phyloP scores from a whole-genome alignment of 1,140 invertebrate genomes.

The Ips nitidus region DNA sequence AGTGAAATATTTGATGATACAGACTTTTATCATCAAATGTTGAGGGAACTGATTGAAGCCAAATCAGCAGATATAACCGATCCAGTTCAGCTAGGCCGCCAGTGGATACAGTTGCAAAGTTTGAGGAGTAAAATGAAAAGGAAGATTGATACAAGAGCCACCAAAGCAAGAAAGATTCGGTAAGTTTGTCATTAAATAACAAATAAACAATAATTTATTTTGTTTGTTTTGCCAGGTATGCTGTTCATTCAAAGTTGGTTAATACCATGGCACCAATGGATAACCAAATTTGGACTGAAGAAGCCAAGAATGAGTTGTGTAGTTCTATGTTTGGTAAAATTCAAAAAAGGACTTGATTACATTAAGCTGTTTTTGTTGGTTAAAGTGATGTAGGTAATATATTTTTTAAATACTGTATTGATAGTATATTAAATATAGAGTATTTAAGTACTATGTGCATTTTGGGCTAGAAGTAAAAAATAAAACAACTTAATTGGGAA shows the following conservation, averaged over 20 bases:
- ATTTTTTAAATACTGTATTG: too few relatives aligned
- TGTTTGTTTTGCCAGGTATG: slow-evolving; percentile 58
- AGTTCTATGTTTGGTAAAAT: slow-evolving; percentile 75
- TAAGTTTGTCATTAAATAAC: background rate
- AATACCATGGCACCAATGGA: slow-evolving; percentile 91
- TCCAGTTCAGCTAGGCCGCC: slow-evolving; percentile 75
- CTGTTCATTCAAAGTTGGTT: slow-evolving; percentile 85
- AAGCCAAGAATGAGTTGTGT: slow-evolving; percentile 78
- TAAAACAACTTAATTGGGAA: background rate
- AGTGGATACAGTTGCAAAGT: slow-evolving; percentile 90
- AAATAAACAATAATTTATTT: background rate
- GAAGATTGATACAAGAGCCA: slow-evolving; percentile 87
- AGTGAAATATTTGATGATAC: slow-evolving; percentile 93
- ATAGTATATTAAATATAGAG: too few relatives aligned
- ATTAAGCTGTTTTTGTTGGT: background rate
- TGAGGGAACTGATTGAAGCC: slow-evolving; percentile 89
- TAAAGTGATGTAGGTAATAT: background rate
- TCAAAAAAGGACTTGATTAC: slow-evolving; percentile 6
- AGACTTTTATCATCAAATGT: slow-evolving; percentile 93
- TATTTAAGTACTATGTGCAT: too few relatives aligned
- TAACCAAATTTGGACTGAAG: slow-evolving; percentile 69
- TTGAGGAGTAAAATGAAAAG: slow-evolving; percentile 86
- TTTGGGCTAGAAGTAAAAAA: too few relatives aligned
- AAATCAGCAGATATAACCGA: slow-evolving; percentile 82
- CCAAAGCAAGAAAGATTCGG: slow-evolving; percentile 87